phyloP scores from a whole-genome alignment of 2,797 vertebrate genomes.

The Lagorchestes hirsutus region DNA sequence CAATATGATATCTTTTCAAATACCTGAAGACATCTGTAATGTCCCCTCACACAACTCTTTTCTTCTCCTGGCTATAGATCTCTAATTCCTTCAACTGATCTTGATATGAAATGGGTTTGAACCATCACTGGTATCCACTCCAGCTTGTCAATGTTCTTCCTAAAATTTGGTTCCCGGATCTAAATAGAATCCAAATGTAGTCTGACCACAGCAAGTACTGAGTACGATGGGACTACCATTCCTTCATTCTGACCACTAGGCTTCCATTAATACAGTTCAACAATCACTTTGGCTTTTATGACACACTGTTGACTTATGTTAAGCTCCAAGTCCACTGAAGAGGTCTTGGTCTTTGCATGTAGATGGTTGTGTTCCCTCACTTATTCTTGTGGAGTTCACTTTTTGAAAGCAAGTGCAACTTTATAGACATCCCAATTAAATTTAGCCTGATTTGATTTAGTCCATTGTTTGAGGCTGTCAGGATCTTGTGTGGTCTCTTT shows the following conservation, averaged over 20 bases:
- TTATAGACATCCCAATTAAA: not conserved
- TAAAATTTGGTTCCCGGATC: not conserved
- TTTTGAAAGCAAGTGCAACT: not conserved
- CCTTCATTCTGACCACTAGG: not conserved
- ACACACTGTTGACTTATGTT: not conserved
- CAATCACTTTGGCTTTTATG: not conserved
- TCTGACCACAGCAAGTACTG: not conserved
- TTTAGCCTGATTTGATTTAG: not conserved
- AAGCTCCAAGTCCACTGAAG: not conserved
- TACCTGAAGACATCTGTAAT: not conserved
- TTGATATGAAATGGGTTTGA: not conserved
- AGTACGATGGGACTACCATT: not conserved
- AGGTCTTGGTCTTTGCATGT: not conserved
- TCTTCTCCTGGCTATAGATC: not conserved
- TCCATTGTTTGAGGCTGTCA: not conserved
- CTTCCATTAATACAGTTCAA: not conserved
- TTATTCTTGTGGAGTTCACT: not conserved
- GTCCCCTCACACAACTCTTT: not conserved
- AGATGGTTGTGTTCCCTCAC: not conserved
- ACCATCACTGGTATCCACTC: not conserved
- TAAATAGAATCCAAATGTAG: not conserved
- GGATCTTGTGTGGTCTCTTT: not conserved
- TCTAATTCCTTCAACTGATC: not conserved
- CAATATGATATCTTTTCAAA: not conserved
- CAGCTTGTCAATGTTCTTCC: not conserved